Percentiles rank a stretch among this genome's conserved stretches.
phyloP scores from a whole-genome alignment of 2,888 invertebrate genomes.

The Synanthedon formicaeformis region DNA sequence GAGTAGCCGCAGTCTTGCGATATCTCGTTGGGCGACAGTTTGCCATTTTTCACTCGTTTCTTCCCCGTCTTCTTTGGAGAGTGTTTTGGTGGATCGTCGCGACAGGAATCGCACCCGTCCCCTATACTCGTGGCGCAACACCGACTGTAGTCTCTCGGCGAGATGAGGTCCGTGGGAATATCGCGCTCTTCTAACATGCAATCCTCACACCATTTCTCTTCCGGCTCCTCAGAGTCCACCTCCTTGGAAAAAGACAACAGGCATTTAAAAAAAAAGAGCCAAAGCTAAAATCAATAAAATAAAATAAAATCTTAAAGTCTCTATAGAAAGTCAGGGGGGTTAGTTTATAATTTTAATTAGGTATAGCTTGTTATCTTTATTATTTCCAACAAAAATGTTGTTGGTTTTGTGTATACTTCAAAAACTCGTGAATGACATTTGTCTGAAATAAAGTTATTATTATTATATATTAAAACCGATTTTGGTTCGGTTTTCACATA shows the following conservation, averaged over 20 bases:
- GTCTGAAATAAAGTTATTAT: too few species aligned
- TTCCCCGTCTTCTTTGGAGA: conserved; percentile 48
- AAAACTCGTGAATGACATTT: too few species aligned
- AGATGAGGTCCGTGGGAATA: conserved; percentile 50
- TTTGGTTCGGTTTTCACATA: too few species aligned
- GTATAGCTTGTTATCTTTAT: too few species aligned
- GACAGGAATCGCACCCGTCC: conserved; percentile 59
- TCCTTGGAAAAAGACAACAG: conserved; percentile 23
- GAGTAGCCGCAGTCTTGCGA: conserved; percentile 90
- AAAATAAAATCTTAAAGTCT: too few species aligned
- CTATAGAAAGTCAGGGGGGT: too few species aligned
- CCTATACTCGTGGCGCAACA: conserved; percentile 38
- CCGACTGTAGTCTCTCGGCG: conserved; percentile 41
- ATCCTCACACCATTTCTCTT: conserved; percentile 62
- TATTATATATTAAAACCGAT: too few species aligned
- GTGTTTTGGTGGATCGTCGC: conserved; percentile 51
- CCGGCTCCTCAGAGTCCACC: conserved; percentile 59
- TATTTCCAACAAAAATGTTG: too few species aligned
- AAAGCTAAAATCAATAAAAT: too few species aligned
- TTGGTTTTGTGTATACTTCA: too few species aligned
- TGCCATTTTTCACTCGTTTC: conserved; percentile 61
- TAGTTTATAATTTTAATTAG: too few species aligned
- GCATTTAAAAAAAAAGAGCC: too few species aligned
- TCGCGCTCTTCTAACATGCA: conserved; percentile 55
- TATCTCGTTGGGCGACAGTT: conserved; percentile 75